Evolutionary conservation across 2,113 vertebrate genomes (phyloP).

Genomic region (Sarotherodon lohbergeri): DNA sequence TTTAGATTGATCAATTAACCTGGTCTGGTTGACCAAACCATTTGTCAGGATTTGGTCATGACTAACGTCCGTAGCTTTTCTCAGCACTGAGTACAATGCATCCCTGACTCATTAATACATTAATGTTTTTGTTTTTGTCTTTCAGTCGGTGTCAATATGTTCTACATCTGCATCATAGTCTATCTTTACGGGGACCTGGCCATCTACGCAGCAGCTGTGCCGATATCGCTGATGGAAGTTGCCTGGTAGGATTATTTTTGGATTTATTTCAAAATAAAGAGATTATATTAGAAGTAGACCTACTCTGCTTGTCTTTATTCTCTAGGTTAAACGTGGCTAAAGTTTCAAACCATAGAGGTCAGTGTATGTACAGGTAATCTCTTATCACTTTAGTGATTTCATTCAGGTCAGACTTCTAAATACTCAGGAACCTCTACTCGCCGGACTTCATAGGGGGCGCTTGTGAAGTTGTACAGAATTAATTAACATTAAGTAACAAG

Average conservation of each 20-base stretch:
- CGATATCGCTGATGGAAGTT: constrained; percentile 93
- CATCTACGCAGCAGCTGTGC: constrained; percentile 96
- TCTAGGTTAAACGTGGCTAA: background rate
- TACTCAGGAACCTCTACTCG: background rate
- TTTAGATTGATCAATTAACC: too few relatives aligned
- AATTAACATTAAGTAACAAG: rapidly evolving
- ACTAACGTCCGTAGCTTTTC: background rate
- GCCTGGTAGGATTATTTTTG: constrained; percentile 82
- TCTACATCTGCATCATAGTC: constrained; percentile 97
- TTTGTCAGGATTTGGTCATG: background rate
- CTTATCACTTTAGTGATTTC: background rate
- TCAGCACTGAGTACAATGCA: too few relatives aligned
- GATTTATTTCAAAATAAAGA: background rate
- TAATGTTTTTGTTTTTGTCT: background rate
- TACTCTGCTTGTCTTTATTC: background rate
- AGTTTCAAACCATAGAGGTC: rapidly evolving
- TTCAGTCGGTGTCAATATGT: constrained; percentile 95
- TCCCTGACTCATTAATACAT: background rate
- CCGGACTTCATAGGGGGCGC: background rate
- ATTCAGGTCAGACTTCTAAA: background rate
- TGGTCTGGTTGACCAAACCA: rapidly evolving
- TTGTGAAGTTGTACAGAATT: background rate
- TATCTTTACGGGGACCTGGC: constrained; percentile 98
- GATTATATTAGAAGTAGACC: background rate
- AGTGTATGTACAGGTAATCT: background rate